A percentile compares a stretch with the other conserved stretches of the same genome.
Evolutionary conservation across 2,888 invertebrate species (phyloP).

Genomic region (Caradrina clavipalpis): DNA sequence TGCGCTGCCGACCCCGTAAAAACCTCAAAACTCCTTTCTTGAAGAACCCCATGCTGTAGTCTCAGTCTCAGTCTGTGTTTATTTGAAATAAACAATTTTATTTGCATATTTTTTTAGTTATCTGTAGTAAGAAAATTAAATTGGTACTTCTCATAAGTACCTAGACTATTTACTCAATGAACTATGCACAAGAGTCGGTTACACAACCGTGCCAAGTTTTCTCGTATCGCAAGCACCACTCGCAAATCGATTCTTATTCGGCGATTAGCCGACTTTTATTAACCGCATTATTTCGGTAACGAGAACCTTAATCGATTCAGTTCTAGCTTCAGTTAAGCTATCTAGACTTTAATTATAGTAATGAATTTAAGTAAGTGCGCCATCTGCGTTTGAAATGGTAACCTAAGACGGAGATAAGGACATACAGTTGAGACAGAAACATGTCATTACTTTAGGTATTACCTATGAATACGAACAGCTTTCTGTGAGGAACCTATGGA

Average conservation of each 20-base stretch:
- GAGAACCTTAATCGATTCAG: constrained; percentile 41
- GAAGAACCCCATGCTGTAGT: no score
- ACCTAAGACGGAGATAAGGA: constrained; percentile 16
- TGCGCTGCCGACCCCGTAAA: no score
- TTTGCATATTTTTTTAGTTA: no score
- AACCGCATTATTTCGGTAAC: constrained; percentile 53
- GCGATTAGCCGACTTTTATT: constrained; percentile 54
- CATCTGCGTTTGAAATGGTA: constrained; percentile 15
- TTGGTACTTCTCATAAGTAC: background rate
- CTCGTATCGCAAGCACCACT: constrained; percentile 28
- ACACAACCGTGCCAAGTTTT: constrained; percentile 37
- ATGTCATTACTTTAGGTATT: constrained; percentile 11
- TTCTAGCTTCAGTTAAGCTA: constrained; percentile 22
- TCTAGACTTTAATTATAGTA: constrained; percentile 36
- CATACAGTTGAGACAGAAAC: background rate
- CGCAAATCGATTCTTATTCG: constrained; percentile 59
- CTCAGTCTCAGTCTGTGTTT: no score
- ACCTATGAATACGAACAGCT: constrained; percentile 1
- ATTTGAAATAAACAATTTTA: no score
- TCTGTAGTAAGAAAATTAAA: background rate
- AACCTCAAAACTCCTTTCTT: no score
- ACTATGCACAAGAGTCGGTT: constrained; percentile 20
- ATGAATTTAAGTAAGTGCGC: constrained; percentile 17
- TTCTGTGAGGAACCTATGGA: background rate
- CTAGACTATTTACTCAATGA: constrained; percentile 15